A percentile compares a stretch with the other conserved stretches of the same genome.
These are phyloP conservation scores for Drosophila dunni DNA, from an alignment of 1,140 invertebrate species.

Conservation along the genomic window DNA sequence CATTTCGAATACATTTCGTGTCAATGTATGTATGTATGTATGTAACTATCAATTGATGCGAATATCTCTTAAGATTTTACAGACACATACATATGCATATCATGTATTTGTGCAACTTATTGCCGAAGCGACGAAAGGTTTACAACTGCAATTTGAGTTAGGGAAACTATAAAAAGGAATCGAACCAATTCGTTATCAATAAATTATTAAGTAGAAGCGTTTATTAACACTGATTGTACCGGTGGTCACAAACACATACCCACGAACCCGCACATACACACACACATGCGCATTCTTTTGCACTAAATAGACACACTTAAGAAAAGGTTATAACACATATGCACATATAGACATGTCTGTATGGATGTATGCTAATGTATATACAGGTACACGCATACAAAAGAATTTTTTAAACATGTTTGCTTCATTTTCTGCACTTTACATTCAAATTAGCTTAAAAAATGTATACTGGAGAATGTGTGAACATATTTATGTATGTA, in stretches of 20 bases:
- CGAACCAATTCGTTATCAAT: background rate
- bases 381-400: background rate
- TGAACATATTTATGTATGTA: background rate
- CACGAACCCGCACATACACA: constrained; percentile 3
- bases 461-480: constrained; percentile 6
- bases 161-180: background rate
- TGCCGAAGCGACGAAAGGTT: background rate
- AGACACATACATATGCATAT: background rate
- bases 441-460: background rate
- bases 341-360: constrained; percentile 5
- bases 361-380: constrained; percentile 22
- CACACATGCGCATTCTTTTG: constrained; percentile 30
- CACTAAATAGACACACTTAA: background rate
- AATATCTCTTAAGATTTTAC: background rate
- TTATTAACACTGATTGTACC: constrained; percentile 9
- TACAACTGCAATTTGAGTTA: background rate
- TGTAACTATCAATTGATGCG: constrained; percentile 1
- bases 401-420: constrained; percentile 4
- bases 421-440: background rate
- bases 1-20: background rate
- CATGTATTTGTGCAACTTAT: too few species aligned
- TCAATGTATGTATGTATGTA: background rate
- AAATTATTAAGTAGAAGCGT: background rate
- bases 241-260: background rate
- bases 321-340: constrained; percentile 32